Base-by-base conservation (phyloP, 2,888 invertebrate species). In the Cetonia aurata region DNA sequence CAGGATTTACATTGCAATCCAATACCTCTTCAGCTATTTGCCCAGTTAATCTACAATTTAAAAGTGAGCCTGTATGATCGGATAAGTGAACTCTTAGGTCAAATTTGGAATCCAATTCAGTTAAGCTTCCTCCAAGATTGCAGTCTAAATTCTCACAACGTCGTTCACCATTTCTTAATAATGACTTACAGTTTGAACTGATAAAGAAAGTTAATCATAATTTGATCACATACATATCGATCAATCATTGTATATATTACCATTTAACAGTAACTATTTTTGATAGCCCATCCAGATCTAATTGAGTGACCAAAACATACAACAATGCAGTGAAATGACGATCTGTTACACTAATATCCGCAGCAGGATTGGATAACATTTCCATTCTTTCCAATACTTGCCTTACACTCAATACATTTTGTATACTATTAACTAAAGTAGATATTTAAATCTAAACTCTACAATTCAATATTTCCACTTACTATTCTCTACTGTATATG, bases 271-370 rank as follows among this genome's bases (percentile, higher is more conserved):
- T 78, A 17, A 85, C 76, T 33, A 84, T 75, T 15, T 77, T 75
- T 9, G 75, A 73, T 1, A 86, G 81, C 0, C 90, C 90, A 74
- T 93, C 93, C 62, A 94, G 84, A 81, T 94, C 91, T n/a, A 93
- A 86, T 57, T 90, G 88, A 1, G 91, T 90, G 9, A 94, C 85
- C 62, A 89, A 82, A 0, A 89, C 92, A 78, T 89, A 90, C 6
- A 94, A 81, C 3, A 92, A 85, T 1, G 90, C 91, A n/a, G 92
- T 90, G 80, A 94, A 92, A 42, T 91, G 89, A 13, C 88, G 85
- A 70, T 84, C 84, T 59, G 48, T 6, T 13, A 0, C 10, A 48
- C 33, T 31, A 13, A 48, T 33, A 3, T 62, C 31, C 8, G 33
- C 25, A 3, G 48, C n/a, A 83, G 77, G 70, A 84, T 86, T 66